A percentile compares a stretch with the other conserved stretches of the same genome.
phyloP scores from a whole-genome alignment of 2,113 vertebrate genomes.

The Muntiacus reevesi region DNA sequence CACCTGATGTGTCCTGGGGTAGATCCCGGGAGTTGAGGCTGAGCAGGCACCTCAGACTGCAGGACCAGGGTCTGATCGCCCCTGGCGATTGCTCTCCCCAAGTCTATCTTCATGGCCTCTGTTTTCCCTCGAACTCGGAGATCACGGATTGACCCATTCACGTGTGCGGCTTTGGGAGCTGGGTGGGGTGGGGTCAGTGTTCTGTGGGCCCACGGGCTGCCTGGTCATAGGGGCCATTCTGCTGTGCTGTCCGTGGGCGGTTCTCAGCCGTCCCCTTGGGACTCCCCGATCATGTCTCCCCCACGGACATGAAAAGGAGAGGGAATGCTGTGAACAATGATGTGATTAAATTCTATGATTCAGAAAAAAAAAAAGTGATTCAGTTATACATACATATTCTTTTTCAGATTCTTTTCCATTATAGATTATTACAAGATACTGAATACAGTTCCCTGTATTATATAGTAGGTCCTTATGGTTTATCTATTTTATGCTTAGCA shows the following conservation, averaged over 20 bases:
- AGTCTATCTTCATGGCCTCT: background rate
- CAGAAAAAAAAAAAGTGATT: background rate
- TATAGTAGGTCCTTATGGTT: background rate
- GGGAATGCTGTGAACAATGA: accelerated
- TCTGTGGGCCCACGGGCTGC: accelerated
- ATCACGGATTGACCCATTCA: accelerated
- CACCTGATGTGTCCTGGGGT: background rate
- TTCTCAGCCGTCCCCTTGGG: background rate
- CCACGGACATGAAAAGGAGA: accelerated
- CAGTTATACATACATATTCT: background rate
- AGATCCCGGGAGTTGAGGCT: background rate
- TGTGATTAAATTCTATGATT: background rate
- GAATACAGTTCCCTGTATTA: background rate
- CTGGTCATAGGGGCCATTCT: background rate
- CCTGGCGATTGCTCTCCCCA: accelerated
- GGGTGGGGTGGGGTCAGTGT: background rate
- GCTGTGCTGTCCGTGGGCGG: accelerated
- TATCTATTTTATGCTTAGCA: background rate
- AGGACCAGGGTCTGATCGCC: accelerated
- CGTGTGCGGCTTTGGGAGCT: accelerated
- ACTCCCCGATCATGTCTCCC: accelerated
- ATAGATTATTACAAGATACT: background rate
- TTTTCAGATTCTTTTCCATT: background rate
- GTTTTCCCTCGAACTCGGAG: background rate
- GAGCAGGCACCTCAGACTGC: background rate